phyloP scores from a whole-genome alignment of 2,797 vertebrate genomes.

The Chaetodon trifasciatus region DNA sequence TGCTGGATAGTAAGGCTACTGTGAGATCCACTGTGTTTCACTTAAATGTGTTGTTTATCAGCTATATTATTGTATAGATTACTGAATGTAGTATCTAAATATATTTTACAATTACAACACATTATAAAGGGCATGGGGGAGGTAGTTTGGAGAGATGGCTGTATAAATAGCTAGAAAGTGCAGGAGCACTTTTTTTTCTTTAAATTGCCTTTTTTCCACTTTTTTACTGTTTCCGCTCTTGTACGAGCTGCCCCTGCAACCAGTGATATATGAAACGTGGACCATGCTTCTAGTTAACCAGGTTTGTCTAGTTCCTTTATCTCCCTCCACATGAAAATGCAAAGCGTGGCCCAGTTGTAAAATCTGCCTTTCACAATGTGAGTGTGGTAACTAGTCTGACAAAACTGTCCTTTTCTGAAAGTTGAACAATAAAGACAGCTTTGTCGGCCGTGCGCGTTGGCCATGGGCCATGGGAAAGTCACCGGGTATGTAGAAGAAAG shows the following conservation, averaged over 20 bases:
- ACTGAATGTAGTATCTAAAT: background rate
- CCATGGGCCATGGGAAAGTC: conserved; percentile 64
- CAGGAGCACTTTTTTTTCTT: background rate
- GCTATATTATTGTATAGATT: background rate
- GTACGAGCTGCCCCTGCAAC: background rate
- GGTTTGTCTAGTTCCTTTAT: conserved; percentile 52
- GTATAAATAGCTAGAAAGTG: background rate
- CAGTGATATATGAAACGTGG: background rate
- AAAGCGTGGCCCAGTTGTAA: background rate
- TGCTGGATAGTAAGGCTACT: conserved; percentile 15
- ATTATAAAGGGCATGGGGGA: background rate
- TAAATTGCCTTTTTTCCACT: background rate
- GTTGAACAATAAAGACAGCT: conserved; percentile 16
- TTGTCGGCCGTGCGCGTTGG: conserved; percentile 52
- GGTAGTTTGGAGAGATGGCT: background rate
- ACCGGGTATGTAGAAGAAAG: conserved; percentile 53
- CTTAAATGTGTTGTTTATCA: background rate
- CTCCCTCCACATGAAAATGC: background rate
- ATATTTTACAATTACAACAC: background rate
- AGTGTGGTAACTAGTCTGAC: background rate
- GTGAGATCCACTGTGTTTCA: background rate
- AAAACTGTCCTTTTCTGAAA: background rate
- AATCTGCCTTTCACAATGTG: background rate
- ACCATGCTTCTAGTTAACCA: conserved; percentile 34
- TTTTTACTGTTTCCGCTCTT: background rate